phyloP scores from a whole-genome alignment of 2,888 invertebrate species.

The Troides oblongomaculatus region DNA sequence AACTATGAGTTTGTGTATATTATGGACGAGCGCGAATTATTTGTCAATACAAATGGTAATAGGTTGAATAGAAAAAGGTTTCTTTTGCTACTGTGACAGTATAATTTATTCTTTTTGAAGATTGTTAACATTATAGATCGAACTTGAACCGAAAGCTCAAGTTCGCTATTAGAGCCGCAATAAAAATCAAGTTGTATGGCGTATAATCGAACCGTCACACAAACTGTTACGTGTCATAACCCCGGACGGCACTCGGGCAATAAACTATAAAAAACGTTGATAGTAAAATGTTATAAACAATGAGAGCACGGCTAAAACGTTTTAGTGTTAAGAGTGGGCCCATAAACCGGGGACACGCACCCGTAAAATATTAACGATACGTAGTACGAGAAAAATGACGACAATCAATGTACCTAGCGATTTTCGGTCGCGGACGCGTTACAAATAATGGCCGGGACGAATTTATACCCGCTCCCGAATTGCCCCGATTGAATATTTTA shows the following conservation, averaged over 20 bases:
- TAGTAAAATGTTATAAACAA: slow-evolving; percentile 79
- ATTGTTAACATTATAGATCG: slow-evolving; percentile 2
- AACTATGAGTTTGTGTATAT: not conserved
- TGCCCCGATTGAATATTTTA: slow-evolving; percentile 80
- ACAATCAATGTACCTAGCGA: slow-evolving; percentile 77
- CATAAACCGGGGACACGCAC: slow-evolving; percentile 79
- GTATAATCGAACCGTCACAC: slow-evolving; percentile 62
- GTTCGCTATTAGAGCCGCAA: slow-evolving; percentile 36
- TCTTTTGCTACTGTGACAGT: not conserved
- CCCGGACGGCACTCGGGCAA: slow-evolving; percentile 66
- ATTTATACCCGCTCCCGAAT: slow-evolving; percentile 78
- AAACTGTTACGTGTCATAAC: slow-evolving; percentile 64
- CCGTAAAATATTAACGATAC: slow-evolving; percentile 79
- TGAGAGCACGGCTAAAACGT: slow-evolving; percentile 77
- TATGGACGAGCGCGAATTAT: not conserved
- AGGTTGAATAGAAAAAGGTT: not conserved
- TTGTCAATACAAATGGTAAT: not conserved
- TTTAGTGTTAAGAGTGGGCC: slow-evolving; percentile 78
- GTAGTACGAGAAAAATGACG: slow-evolving; percentile 75
- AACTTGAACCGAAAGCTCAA: slow-evolving; percentile 20
- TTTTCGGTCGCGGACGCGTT: slow-evolving; percentile 75
- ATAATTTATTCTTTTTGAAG: not conserved
- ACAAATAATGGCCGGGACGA: slow-evolving; percentile 76
- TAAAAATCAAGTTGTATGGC: slow-evolving; percentile 67
- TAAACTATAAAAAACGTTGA: slow-evolving; percentile 76